Percentiles rank a stretch among this genome's conserved stretches.
These are phyloP conservation scores for Agapornis canus DNA, from an alignment of 2,797 vertebrate species.

Conservation along the genomic window DNA sequence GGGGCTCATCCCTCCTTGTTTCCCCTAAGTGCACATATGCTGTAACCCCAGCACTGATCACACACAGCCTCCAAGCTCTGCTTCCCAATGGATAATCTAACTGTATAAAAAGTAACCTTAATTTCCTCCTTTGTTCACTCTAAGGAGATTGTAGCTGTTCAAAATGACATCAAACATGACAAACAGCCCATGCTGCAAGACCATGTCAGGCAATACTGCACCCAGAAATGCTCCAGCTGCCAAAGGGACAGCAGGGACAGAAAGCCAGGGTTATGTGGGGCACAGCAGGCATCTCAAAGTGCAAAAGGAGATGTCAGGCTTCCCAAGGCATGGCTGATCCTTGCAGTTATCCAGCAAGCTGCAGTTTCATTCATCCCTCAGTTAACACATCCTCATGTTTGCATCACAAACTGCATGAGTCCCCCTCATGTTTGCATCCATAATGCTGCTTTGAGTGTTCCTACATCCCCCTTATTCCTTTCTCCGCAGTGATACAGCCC, in stretches of 20 bases:
- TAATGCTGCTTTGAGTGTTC: neutral
- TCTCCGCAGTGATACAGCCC: neutral
- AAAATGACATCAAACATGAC: neutral
- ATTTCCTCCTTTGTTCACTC: neutral
- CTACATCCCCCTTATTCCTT: neutral
- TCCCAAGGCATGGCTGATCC: neutral
- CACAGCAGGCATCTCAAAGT: neutral
- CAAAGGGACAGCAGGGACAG: neutral
- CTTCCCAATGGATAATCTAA: neutral
- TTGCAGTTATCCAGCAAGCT: neutral
- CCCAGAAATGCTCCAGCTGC: neutral
- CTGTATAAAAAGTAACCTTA: neutral
- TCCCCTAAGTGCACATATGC: neutral
- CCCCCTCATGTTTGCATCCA: neutral
- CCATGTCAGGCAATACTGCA: rapidly evolving
- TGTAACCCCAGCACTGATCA: rapidly evolving
- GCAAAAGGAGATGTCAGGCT: neutral
- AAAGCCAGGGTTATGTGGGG: neutral
- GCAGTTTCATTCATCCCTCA: neutral
- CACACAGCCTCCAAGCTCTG: neutral
- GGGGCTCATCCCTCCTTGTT: neutral
- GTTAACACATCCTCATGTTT: neutral
- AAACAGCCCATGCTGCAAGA: neutral
- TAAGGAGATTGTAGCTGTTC: neutral
- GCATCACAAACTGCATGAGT: rapidly evolving